Evolutionary conservation across 2,113 vertebrate genomes (phyloP), one percentile per base, ranked within the genome.

Genomic region (Epinephelus moara): DNA sequence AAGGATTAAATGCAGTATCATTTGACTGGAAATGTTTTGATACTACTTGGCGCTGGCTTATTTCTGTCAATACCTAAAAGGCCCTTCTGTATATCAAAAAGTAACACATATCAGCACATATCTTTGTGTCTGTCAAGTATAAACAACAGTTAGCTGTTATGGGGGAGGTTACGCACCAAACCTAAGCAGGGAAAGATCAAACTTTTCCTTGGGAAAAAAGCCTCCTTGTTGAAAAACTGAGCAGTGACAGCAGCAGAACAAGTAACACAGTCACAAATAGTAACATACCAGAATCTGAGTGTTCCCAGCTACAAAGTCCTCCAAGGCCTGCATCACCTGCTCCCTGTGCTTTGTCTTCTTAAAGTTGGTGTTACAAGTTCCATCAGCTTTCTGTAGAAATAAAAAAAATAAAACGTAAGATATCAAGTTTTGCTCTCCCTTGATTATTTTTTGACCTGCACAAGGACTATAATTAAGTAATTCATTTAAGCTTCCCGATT

Each of bases 321-420:
- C 88, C 80, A 98, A 67, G 21, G 94, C 96, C 84, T 95, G 90
- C 75, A 93, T 95, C 89, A 98, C 97, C 88, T 98, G 95, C 81
- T 97, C 96, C 52, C 90, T 85, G 21, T 94, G 91, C 80, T 95
- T 97, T 0, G 96, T 98, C 90, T 95, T 98, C 94, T 98, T 97
- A 71, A 98, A 98, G 91, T 96, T 97, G 73, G 96, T 97, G 91
- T 95, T 96, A 75, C 97, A 97, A 2, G 96, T 96, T 40, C 97
- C 97, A 9, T 97, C 96, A 0, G 96, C 94, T 93, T 96, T 97
- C 97, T 98, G 90, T 21, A 23, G 8, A 11, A 37, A 8, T 12
- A 4, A 50, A 25, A 55, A 60, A 62, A 73, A 55, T 0, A 3
- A 37, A 49, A 78, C 4, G 60, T n/a, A 14, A 55, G 10, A 42